Conservation (phyloP, 2,797 vertebrate species). For the Coluber constrictor region DNA sequence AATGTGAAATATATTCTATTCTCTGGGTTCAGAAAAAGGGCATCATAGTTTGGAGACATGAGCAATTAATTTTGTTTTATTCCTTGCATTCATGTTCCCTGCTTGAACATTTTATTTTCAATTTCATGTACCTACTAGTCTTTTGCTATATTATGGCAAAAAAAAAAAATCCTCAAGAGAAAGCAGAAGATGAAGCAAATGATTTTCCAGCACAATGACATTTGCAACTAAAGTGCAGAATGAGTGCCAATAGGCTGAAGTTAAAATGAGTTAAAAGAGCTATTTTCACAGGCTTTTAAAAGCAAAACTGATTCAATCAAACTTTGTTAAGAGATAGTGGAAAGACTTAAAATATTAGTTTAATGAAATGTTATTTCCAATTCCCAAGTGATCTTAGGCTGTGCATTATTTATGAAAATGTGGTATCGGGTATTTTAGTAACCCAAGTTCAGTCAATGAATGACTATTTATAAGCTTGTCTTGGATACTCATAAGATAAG, state of each 20-base stretch:
- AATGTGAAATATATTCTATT: constrained; percentile 38
- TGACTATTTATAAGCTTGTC: not conserved
- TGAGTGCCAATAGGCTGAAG: not conserved
- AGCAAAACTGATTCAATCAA: not conserved
- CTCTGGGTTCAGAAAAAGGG: constrained; percentile 22
- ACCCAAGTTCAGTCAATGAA: not conserved
- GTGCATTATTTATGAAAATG: not conserved
- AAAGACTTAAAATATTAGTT: not conserved
- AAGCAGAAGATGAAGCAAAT: not conserved
- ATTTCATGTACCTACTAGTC: not conserved
- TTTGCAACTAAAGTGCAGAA: not conserved
- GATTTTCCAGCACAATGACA: not conserved
- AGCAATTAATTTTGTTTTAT: constrained; percentile 32
- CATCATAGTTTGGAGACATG: constrained; percentile 2
- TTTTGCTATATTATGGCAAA: not conserved
- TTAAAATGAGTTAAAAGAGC: not conserved
- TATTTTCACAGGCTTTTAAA: constrained; percentile 22
- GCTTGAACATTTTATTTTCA: not conserved
- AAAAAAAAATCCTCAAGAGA: not conserved
- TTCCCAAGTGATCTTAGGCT: too few relatives aligned
- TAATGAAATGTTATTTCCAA: not conserved
- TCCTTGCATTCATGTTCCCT: not conserved
- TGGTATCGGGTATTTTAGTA: not conserved
- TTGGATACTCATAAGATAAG: not conserved
- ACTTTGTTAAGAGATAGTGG: not conserved